These are phyloP conservation scores for Varanus komodoensis DNA, from an alignment of 2,113 vertebrate species.

Conservation along the genomic window DNA sequence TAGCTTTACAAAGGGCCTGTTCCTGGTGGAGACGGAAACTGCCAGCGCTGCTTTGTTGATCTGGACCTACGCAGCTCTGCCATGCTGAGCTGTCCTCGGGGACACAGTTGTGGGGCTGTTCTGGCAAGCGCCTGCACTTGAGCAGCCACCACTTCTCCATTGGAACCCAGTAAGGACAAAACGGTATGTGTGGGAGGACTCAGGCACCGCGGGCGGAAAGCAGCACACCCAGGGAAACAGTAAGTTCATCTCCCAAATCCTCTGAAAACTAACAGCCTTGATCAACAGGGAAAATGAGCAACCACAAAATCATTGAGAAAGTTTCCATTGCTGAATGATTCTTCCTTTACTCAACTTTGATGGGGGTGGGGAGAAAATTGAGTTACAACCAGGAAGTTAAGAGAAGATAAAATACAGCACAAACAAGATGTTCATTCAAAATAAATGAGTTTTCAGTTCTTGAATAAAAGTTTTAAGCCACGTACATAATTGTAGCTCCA, in stretches of 20 bases:
- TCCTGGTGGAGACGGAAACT: too few species aligned
- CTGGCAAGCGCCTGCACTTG: too few species aligned
- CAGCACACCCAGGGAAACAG: neutral
- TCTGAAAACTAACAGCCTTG: neutral
- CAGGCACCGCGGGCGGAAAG: neutral
- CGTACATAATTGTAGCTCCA: constrained; percentile 3
- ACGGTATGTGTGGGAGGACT: neutral
- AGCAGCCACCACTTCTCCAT: too few species aligned
- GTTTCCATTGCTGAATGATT: fast-evolving
- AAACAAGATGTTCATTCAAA: neutral
- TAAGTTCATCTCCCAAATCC: too few species aligned
- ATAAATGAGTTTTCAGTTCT: constrained; percentile 12
- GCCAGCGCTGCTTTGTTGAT: too few species aligned
- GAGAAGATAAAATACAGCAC: neutral
- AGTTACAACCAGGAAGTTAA: neutral
- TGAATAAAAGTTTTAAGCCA: neutral
- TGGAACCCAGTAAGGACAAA: neutral
- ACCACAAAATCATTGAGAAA: neutral
- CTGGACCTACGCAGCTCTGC: too few species aligned
- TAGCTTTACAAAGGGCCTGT: too few species aligned
- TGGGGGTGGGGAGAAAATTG: fast-evolving
- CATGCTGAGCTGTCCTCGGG: too few species aligned
- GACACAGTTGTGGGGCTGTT: too few species aligned
- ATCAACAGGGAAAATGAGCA: neutral
- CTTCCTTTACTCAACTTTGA: fast-evolving